phyloP scores from a whole-genome alignment of 2,113 vertebrate species.

The Chloebia gouldiae region DNA sequence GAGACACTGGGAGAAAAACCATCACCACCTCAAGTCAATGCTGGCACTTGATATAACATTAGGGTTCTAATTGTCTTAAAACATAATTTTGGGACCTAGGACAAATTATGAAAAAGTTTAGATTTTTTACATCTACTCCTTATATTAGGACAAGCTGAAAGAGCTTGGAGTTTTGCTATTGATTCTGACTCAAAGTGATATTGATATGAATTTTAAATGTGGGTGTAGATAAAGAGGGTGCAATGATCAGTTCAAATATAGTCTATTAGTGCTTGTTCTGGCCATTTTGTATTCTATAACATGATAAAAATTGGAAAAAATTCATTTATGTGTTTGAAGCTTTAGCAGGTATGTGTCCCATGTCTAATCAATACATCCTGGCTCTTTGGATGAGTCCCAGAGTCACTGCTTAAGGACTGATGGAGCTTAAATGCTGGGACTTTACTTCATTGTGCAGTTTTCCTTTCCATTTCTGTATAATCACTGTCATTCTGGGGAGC shows the following conservation, averaged over 20 bases:
- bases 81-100: not conserved
- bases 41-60: not conserved
- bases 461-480: constrained; percentile 7
- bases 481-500: constrained; percentile 6
- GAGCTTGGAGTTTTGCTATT: not conserved
- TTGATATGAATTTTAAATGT: constrained; percentile 17
- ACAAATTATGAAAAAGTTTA: not conserved
- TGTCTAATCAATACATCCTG: constrained; percentile 22
- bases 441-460: not conserved
- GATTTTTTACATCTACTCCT: not conserved
- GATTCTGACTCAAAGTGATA: constrained; percentile 22
- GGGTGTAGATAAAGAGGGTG: not conserved
- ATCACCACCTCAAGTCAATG: not conserved
- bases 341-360: not conserved
- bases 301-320: not conserved
- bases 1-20: not conserved
- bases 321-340: not conserved
- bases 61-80: not conserved
- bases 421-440: constrained; percentile 10
- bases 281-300: constrained; percentile 35
- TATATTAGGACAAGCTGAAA: not conserved
- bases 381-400: not conserved
- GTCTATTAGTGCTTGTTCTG: not conserved
- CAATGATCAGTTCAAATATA: constrained; percentile 4
- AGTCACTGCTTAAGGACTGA: not conserved